Evolutionary conservation across 2,113 vertebrate genomes (phyloP), one percentile per base, ranked within the genome.

Genomic region (Colius striatus): DNA sequence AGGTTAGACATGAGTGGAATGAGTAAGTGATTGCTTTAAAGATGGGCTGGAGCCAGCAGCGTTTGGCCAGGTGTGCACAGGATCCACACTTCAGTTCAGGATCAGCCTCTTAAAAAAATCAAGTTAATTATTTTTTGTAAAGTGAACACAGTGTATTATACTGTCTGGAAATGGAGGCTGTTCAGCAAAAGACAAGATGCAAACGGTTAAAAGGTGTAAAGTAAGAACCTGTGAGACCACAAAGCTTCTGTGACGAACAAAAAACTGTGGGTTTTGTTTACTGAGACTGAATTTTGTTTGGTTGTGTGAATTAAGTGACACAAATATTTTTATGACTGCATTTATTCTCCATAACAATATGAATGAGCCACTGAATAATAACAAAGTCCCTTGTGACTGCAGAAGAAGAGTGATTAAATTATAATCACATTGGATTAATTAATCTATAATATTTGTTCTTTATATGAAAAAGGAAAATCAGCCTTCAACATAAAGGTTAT

Each of bases 361-460:
- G 97, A 98, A 97, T 97, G 97, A 98, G 97, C 97, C 98, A 98
- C 98, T 98, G 98, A 98, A 98, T 98, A 98, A 98, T 98, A 98
- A 98, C 97, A 89, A 86, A 97, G 95, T 98, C 98, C 97, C 98
- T 83, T 90, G 95, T 98, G 98, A 98, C 98, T 98, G 97, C 98
- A 97, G 98, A 99, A 98, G 98, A 98, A 98, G 98, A 97, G 98
- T 99, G 99, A 99, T 99, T 99, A 99, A 99, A 99, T 99, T 99
- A 99, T 99, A 99, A 99, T 99, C 98, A 99, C 98, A 97, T 91
- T 97, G 98, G 98, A 99, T 99, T 99, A 99, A 99, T 99, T 99
- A 99, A 99, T 99, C 99, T 99, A 98, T 99, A 99, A 99, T 99
- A 99, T 99, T 99, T 99, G 98, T 99, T 99, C 98, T 99, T 98